A percentile compares a stretch with the other conserved stretches of the same genome.
Evolutionary conservation across 2,797 vertebrate species (phyloP).

Genomic region (Tamandua tetradactyla): DNA sequence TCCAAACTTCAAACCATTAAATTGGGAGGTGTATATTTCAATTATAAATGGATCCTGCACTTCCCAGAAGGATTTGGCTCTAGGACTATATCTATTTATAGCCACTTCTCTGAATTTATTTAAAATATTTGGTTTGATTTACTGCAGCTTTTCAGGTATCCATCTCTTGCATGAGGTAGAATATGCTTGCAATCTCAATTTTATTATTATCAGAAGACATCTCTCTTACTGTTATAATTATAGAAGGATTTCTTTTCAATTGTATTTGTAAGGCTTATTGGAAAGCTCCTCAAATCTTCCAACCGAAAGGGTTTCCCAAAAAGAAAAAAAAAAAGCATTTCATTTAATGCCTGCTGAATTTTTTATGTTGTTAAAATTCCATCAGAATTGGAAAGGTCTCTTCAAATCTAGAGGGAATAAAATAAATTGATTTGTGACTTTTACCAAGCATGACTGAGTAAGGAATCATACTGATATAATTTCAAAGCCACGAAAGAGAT

Average conservation of each 20-base stretch:
- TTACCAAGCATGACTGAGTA: slow-evolving; percentile 77
- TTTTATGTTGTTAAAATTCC: slow-evolving; percentile 51
- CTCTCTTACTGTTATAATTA: slow-evolving; percentile 46
- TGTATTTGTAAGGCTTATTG: slow-evolving; percentile 52
- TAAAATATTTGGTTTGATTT: slow-evolving; percentile 23
- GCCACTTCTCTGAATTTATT: slow-evolving; percentile 52
- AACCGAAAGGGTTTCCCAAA: slow-evolving; percentile 39
- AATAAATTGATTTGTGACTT: slow-evolving; percentile 84
- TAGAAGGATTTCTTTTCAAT: slow-evolving; percentile 38
- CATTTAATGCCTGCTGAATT: slow-evolving; percentile 48
- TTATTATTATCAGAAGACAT: slow-evolving; percentile 25
- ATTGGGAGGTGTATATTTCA: neutral
- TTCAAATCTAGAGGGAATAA: slow-evolving; percentile 68
- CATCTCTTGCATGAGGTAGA: neutral
- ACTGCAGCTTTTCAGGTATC: slow-evolving; percentile 30
- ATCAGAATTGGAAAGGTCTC: slow-evolving; percentile 74
- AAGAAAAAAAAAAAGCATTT: slow-evolving; percentile 24
- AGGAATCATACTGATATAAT: slow-evolving; percentile 75
- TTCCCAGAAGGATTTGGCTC: slow-evolving; percentile 34
- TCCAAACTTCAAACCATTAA: slow-evolving; percentile 46
- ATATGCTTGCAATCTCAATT: slow-evolving; percentile 17
- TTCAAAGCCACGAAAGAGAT: slow-evolving; percentile 77
- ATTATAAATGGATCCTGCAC: neutral
- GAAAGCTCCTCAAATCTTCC: slow-evolving; percentile 19
- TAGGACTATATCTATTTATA: slow-evolving; percentile 34